Evolutionary conservation across 2,113 vertebrate species (phyloP).

Genomic region (Macrotus californicus): DNA sequence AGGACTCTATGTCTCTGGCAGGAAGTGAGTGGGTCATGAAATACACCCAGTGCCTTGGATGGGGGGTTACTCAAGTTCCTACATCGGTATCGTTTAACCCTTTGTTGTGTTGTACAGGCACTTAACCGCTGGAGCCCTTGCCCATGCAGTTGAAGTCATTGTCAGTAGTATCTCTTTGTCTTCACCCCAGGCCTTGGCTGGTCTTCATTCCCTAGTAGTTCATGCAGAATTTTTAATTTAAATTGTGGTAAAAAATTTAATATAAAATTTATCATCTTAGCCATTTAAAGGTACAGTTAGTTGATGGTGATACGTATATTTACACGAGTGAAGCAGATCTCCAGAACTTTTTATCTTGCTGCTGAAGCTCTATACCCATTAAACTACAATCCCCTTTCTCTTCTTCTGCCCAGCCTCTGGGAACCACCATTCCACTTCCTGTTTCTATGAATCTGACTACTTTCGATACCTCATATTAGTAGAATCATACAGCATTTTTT

Average conservation of each 20-base stretch:
- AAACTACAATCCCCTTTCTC: neutral
- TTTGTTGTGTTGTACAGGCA: neutral
- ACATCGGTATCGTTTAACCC: neutral
- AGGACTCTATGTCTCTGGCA: neutral
- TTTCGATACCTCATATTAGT: neutral
- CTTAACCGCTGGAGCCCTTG: fast-evolving
- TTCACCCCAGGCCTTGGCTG: neutral
- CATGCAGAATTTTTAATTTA: neutral
- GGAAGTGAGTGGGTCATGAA: neutral
- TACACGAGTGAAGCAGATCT: neutral
- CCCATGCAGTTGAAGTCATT: neutral
- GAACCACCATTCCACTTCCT: neutral
- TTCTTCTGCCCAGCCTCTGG: neutral
- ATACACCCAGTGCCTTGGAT: fast-evolving
- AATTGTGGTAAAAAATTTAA: neutral
- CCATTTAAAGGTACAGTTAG: neutral
- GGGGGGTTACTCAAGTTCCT: neutral
- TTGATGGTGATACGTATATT: neutral
- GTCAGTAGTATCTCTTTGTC: neutral
- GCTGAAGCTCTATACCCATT: neutral
- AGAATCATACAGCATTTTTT: neutral
- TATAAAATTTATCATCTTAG: neutral
- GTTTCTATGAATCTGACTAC: neutral
- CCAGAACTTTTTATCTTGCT: neutral
- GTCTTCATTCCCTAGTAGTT: neutral